Conservation (phyloP, 2,113 vertebrate genomes). For the Mus pahari region DNA sequence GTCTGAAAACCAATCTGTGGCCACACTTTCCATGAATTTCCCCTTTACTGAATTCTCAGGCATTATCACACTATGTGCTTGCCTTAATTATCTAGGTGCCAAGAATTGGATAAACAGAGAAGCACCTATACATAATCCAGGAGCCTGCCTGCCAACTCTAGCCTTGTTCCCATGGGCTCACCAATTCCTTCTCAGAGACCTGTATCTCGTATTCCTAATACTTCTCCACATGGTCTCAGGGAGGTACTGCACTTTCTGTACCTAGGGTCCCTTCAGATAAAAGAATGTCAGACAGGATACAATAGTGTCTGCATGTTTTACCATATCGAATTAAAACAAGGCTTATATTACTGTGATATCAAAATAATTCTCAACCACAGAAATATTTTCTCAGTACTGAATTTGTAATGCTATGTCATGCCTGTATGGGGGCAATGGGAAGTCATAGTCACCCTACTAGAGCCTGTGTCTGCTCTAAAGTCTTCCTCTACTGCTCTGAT, state of each 20-base stretch:
- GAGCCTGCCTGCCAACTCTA: background rate
- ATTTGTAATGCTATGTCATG: background rate
- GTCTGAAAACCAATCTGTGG: background rate
- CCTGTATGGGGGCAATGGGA: background rate
- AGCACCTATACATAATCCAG: background rate
- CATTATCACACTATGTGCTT: background rate
- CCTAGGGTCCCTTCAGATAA: background rate
- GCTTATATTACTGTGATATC: background rate
- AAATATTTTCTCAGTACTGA: background rate
- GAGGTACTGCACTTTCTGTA: background rate
- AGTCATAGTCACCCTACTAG: background rate
- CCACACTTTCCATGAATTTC: accelerated
- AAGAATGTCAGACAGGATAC: background rate
- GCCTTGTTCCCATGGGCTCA: background rate
- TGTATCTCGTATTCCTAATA: background rate
- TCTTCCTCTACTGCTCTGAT: background rate
- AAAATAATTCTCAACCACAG: background rate
- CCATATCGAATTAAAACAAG: conserved; percentile 1
- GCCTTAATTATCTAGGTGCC: background rate
- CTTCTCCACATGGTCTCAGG: background rate
- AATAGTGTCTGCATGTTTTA: background rate
- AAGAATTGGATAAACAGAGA: background rate
- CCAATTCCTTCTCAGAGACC: background rate
- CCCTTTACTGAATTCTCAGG: background rate
- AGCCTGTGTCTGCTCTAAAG: background rate